Evolutionary conservation across 2,797 vertebrate genomes (phyloP).

Genomic region (Diplodus sargus): DNA sequence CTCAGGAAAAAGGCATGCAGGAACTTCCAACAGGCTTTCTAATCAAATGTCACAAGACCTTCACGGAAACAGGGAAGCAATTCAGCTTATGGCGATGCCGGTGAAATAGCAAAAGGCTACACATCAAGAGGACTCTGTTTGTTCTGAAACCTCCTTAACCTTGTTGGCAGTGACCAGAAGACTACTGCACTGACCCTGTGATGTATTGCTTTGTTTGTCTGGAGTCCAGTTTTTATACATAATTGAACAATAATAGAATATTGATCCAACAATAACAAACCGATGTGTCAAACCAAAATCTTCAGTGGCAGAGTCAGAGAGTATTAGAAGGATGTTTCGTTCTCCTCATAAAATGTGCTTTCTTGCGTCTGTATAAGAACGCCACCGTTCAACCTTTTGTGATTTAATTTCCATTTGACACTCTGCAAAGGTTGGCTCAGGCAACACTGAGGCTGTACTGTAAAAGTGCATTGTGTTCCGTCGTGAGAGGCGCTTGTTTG

Average conservation of each 20-base stretch:
- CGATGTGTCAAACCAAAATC: slow-evolving; percentile 29
- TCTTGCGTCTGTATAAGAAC: not conserved
- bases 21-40: slow-evolving; percentile 62
- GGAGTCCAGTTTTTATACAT: slow-evolving; percentile 41
- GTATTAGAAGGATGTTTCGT: slow-evolving; percentile 9
- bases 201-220: slow-evolving; percentile 43
- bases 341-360: not conserved
- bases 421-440: not conserved
- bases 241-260: slow-evolving; percentile 59
- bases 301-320: slow-evolving; percentile 15
- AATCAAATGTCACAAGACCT: slow-evolving; percentile 76
- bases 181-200: slow-evolving; percentile 20
- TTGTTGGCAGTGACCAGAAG: slow-evolving; percentile 42
- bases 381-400: not conserved
- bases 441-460: not conserved
- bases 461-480: slow-evolving; percentile 29
- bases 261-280: slow-evolving; percentile 42
- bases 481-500: slow-evolving; percentile 47
- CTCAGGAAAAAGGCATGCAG: slow-evolving; percentile 55
- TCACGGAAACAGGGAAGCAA: slow-evolving; percentile 59
- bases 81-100: slow-evolving; percentile 55
- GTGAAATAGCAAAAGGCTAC: slow-evolving; percentile 51
- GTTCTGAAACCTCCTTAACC: slow-evolving; percentile 44
- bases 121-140: slow-evolving; percentile 57
- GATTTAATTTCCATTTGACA: not conserved